Evolutionary conservation across 2,888 invertebrate species (phyloP).

Genomic region (Drosophila eohydei): DNA sequence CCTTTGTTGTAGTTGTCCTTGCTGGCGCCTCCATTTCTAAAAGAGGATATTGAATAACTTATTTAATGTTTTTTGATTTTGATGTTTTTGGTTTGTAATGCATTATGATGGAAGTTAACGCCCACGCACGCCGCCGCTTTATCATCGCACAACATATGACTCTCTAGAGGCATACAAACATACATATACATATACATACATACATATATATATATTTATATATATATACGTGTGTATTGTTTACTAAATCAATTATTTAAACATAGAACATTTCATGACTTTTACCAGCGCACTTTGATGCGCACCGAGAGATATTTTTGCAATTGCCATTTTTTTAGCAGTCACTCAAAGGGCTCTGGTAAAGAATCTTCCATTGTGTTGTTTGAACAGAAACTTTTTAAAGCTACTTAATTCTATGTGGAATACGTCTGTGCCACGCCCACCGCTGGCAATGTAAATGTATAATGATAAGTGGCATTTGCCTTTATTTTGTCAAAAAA

Average conservation of each 20-base stretch:
- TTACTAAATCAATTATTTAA: not conserved
- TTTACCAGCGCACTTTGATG: constrained; percentile 27
- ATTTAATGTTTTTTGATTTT: constrained; percentile 81
- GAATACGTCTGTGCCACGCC: not conserved
- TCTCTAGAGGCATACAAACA: not conserved
- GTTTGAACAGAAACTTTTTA: not conserved
- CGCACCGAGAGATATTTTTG: too few relatives aligned
- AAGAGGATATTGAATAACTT: constrained; percentile 85
- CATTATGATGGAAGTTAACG: constrained; percentile 60
- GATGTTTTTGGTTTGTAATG: constrained; percentile 64
- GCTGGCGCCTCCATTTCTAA: constrained; percentile 95
- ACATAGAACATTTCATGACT: not conserved
- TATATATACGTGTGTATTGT: not conserved
- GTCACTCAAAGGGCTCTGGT: not conserved
- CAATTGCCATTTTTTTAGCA: too few relatives aligned
- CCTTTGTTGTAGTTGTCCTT: constrained; percentile 98
- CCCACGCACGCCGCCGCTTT: constrained; percentile 25
- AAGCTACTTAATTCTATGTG: not conserved
- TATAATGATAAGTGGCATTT: not conserved
- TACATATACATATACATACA: constrained; percentile 1
- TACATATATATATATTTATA: not conserved
- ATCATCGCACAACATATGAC: constrained; percentile 33
- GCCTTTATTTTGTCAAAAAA: not conserved
- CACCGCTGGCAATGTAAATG: not conserved
- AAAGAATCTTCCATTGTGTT: not conserved